Base-by-base conservation (phyloP, 2,888 invertebrate genomes). In the Agapostemon virescens region DNA sequence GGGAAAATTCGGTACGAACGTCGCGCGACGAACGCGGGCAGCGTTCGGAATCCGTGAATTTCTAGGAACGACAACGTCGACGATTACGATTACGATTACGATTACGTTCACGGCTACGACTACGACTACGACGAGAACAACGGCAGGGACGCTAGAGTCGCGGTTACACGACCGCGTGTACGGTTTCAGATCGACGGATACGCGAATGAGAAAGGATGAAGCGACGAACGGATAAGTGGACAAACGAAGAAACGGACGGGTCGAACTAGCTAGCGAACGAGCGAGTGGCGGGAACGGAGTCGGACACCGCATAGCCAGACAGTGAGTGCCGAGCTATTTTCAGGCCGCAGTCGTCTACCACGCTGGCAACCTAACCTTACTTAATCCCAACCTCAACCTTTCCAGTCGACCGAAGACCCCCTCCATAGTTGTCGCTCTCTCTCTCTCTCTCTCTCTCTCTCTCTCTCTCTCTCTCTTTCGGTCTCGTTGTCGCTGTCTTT, bases 311-410 rank as follows among this genome's bases (percentile, higher is more conserved):
- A 91, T 91, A 90, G 91, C 90, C 91, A 91, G 91, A 91, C 92
- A 91, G 91, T 91, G 92, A 92, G 91, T 88, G 86, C 89, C 84
- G 84, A 84, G 89, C 91, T 91, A 92, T 91, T 91, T 92, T 90
- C 88, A 90, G 90, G 84, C 87, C 80, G 79, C 77, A 78, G 79
- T 84, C 76, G 84, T 79, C 87, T 83, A 87, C 86, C 85, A 68
- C 85, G 85, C 67, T 81, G 77, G 69, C 84, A 81, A 79, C 86
- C 85, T 85, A 86, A 84, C 88, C 87, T 88, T 85, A 82, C 86
- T 85, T 85, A 85, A 87, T 88, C 85, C 75, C 76, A 81, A 77
- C 82, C 82, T 85, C 82, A 86, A 83, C 85, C 84, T 84, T 86
- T 85, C 81, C 79, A 75, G 78, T 68, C 76, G 68, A 36, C 42